A percentile compares a stretch with the other conserved stretches of the same genome.
Conservation (phyloP, 2,888 invertebrate species). For the Acanthosoma haemorrhoidale region DNA sequence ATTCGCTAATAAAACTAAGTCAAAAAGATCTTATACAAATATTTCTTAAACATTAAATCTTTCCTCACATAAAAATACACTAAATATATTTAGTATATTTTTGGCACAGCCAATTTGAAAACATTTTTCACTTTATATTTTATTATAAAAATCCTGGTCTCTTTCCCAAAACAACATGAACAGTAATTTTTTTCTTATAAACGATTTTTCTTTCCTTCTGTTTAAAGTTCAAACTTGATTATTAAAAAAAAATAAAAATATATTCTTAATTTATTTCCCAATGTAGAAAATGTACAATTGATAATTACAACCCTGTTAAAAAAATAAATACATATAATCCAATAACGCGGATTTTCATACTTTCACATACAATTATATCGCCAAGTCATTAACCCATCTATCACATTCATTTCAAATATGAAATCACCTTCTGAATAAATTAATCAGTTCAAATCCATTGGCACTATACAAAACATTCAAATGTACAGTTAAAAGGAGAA, state of each 20-base stretch:
- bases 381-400: neutral
- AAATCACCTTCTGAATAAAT: neutral
- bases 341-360: neutral
- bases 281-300: neutral
- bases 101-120: slow-evolving; percentile 25
- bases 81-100: slow-evolving; percentile 17
- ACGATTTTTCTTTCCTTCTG: neutral
- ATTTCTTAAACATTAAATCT: slow-evolving; percentile 13
- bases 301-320: too few species aligned
- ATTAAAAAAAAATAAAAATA: neutral
- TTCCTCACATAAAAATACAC: slow-evolving; percentile 23
- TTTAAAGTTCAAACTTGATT: neutral
- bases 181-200: too few species aligned
- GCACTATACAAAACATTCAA: too few species aligned
- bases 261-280: neutral
- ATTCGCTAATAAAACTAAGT: neutral
- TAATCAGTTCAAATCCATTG: neutral
- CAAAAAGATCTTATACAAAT: slow-evolving; percentile 11
- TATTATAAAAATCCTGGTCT: neutral
- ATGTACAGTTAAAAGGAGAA: too few species aligned
- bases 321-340: too few species aligned
- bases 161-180: neutral
- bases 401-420: neutral
- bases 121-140: neutral
- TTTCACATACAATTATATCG: neutral